Conservation (phyloP, 92 coral and sea anemone genomes). For the Anthopleura xanthogrammica region DNA sequence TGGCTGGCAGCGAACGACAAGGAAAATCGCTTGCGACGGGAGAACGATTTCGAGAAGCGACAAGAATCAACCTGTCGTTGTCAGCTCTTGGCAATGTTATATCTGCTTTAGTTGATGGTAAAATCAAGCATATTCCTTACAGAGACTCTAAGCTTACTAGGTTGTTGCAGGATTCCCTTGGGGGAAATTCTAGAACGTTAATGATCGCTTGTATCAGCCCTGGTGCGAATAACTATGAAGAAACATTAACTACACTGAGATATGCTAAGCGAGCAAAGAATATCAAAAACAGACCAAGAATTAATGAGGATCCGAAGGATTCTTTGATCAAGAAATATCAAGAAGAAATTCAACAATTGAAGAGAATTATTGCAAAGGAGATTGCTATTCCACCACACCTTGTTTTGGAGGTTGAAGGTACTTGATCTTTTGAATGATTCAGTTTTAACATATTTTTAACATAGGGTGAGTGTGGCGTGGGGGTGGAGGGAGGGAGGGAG, state of each 20-base stretch:
- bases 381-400: constrained; percentile 61
- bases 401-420: constrained; percentile 61
- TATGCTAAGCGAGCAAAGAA: constrained; percentile 77
- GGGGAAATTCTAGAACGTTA: constrained; percentile 78
- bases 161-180: constrained; percentile 77
- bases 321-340: constrained; percentile 69
- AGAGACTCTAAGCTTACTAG: constrained; percentile 91
- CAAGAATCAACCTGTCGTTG: constrained; percentile 74
- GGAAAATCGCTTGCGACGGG: constrained; percentile 86
- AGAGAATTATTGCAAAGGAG: constrained; percentile 75
- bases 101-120: constrained; percentile 81
- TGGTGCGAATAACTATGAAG: constrained; percentile 76
- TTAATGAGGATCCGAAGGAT: constrained; percentile 83
- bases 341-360: constrained; percentile 73
- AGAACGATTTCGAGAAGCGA: constrained; percentile 84
- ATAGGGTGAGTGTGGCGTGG: no score
- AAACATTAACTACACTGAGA: constrained; percentile 69
- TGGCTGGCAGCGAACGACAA: constrained; percentile 91
- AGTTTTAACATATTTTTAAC: background rate
- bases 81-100: constrained; percentile 87
- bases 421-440: background rate
- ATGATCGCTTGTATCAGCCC: constrained; percentile 90
- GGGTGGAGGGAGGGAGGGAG: no score
- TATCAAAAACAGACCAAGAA: constrained; percentile 73
- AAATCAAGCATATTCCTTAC: constrained; percentile 72